A percentile compares a stretch with the other conserved stretches of the same genome.
Conservation (phyloP, 2,888 invertebrate genomes). For the Thymelicus sylvestris region DNA sequence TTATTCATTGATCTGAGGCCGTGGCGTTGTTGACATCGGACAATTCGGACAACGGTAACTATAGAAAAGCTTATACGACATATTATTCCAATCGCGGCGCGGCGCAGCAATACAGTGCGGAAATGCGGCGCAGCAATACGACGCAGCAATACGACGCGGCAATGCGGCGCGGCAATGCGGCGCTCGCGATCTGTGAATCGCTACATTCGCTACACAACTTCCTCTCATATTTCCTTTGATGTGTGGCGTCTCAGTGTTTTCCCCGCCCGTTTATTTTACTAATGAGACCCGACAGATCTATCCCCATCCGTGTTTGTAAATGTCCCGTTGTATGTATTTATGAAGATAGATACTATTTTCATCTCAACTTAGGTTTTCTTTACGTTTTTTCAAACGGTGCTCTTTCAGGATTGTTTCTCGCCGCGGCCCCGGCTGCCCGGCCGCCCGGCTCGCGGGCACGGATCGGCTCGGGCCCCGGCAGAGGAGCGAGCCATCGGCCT, state of each 20-base stretch:
- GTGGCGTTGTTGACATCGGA: too few species aligned
- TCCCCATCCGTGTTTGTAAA: slow-evolving; percentile 7
- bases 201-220: not conserved
- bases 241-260: slow-evolving; percentile 19
- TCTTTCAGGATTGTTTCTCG: not conserved
- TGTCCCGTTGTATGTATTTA: not conserved
- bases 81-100: not conserved
- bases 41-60: too few species aligned
- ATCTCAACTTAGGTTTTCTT: not conserved
- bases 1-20: too few species aligned
- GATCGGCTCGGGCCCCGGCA: too few species aligned
- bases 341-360: not conserved
- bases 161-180: slow-evolving; percentile 11
- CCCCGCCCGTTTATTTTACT: slow-evolving; percentile 18
- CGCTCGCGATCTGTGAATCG: not conserved
- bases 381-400: not conserved
- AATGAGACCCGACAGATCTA: slow-evolving; percentile 30
- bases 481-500: too few species aligned
- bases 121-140: not conserved
- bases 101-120: slow-evolving; percentile 22
- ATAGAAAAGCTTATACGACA: too few species aligned
- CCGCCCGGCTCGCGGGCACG: not conserved
- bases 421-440: not conserved
- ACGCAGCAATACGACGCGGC: slow-evolving; percentile 14
- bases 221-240: slow-evolving; percentile 28